Conservation (phyloP, 1,140 invertebrate genomes). For the Tetranychus urticae region DNA sequence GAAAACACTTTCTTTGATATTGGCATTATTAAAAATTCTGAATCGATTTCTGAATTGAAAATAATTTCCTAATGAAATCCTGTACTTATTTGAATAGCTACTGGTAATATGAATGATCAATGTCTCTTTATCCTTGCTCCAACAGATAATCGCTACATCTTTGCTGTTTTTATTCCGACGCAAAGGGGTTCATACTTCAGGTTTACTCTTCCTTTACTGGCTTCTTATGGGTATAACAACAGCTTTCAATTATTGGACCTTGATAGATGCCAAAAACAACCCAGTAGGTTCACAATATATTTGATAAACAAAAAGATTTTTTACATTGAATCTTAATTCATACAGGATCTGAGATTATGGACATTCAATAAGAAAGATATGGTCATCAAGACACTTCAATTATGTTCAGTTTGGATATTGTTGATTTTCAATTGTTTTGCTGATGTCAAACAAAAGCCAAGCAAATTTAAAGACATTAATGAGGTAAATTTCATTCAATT, state of each 20-base stretch:
- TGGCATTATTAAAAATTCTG: too few relatives aligned
- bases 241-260: constrained; percentile 1
- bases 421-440: neutral
- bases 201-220: constrained; percentile 1
- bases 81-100: too few relatives aligned
- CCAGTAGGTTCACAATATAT: neutral
- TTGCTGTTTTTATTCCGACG: neutral
- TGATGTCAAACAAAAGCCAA: neutral
- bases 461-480: neutral
- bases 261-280: neutral
- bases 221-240: neutral
- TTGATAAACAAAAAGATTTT: neutral
- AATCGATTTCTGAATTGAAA: too few relatives aligned
- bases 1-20: too few relatives aligned
- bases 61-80: too few relatives aligned
- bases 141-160: neutral
- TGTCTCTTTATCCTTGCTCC: too few relatives aligned
- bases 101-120: too few relatives aligned
- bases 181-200: constrained; percentile 5
- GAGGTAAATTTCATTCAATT: neutral
- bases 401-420: neutral
- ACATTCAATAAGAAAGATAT: neutral
- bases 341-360: neutral
- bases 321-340: neutral
- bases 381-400: neutral